Conservation (phyloP, 2,888 invertebrate genomes). For the Xylota segnis region DNA sequence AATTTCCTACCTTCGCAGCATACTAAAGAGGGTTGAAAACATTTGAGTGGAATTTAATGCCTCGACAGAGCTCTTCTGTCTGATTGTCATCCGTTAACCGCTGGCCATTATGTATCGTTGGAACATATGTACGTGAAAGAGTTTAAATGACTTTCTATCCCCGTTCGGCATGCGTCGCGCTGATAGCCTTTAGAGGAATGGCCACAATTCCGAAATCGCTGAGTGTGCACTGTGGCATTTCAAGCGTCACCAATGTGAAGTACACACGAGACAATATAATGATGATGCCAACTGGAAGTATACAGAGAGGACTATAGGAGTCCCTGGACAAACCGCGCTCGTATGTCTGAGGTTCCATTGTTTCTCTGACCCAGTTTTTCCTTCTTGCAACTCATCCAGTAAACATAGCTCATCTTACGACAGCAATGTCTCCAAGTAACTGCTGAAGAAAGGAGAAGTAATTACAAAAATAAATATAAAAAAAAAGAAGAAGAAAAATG, state of each 20-base stretch:
- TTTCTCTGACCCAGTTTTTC: constrained; percentile 21
- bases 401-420: not conserved
- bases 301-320: not conserved
- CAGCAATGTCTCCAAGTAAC: constrained; percentile 17
- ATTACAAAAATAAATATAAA: not conserved
- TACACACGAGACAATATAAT: constrained; percentile 18
- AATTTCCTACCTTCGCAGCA: constrained; percentile 41
- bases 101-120: constrained; percentile 60
- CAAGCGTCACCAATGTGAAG: constrained; percentile 10
- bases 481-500: too few species aligned
- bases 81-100: constrained; percentile 57
- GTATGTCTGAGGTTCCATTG: not conserved
- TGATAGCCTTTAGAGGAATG: constrained; percentile 33
- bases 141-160: constrained; percentile 20
- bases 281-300: not conserved
- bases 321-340: not conserved
- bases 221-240: not conserved
- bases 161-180: constrained; percentile 6
- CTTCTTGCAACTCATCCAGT: not conserved
- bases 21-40: constrained; percentile 52
- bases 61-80: constrained; percentile 24
- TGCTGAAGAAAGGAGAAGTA: not conserved
- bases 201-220: constrained; percentile 24
- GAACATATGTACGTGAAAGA: constrained; percentile 1
- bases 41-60: constrained; percentile 52